phyloP scores from a whole-genome alignment of 2,797 vertebrate genomes.

The Gallinago stenura region DNA sequence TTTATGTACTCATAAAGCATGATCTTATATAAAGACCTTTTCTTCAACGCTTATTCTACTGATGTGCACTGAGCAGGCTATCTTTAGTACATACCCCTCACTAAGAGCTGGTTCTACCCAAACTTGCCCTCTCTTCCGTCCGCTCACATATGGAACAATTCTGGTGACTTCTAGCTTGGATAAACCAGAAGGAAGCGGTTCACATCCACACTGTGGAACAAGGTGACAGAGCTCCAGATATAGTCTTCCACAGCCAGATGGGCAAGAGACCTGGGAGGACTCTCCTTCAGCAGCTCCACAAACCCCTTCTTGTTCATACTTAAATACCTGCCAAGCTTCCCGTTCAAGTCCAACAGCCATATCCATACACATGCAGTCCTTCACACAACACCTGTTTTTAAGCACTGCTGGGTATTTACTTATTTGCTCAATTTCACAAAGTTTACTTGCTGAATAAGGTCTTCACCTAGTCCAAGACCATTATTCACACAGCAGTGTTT shows the following conservation, averaged over 20 bases:
- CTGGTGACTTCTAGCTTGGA: neutral
- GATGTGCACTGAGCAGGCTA: neutral
- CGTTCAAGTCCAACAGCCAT: neutral
- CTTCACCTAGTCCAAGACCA: neutral
- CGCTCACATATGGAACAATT: neutral
- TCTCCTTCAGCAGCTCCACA: neutral
- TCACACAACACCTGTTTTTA: neutral
- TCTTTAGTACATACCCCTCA: neutral
- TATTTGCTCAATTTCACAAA: neutral
- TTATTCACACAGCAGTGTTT: neutral
- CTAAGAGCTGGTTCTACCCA: neutral
- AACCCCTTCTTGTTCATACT: accelerated
- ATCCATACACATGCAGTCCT: neutral
- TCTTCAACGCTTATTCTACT: neutral
- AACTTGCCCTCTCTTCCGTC: neutral
- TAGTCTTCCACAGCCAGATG: neutral
- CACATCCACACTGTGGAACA: accelerated
- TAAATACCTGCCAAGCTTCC: neutral
- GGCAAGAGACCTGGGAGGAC: neutral
- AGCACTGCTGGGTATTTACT: neutral
- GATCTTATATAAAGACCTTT: neutral
- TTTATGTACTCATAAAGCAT: neutral
- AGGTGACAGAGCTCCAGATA: accelerated
- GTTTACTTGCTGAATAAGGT: neutral
- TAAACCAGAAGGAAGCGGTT: neutral